Evolutionary conservation across 2,888 invertebrate species (phyloP).

Genomic region (Brassicogethes aeneus): DNA sequence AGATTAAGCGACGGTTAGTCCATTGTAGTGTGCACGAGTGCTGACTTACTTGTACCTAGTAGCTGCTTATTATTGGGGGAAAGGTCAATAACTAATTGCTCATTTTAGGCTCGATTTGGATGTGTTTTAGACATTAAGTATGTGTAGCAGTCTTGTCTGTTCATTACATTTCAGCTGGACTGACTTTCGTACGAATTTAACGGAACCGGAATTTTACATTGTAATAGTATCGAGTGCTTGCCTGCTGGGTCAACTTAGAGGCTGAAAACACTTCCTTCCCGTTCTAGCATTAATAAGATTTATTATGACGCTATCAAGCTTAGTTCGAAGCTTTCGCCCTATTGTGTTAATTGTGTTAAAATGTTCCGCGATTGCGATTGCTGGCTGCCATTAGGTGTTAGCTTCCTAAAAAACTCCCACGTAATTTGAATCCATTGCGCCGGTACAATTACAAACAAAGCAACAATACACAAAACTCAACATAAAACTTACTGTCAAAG

Average conservation of each 20-base stretch:
- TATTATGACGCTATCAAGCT: constrained; percentile 1
- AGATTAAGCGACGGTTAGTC: constrained; percentile 43
- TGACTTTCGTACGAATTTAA: too few relatives aligned
- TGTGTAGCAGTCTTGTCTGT: not conserved
- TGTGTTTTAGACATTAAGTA: constrained; percentile 1
- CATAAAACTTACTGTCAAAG: constrained; percentile 86
- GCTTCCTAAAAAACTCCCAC: not conserved
- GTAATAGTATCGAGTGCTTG: not conserved
- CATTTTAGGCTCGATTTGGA: not conserved
- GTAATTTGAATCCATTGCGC: not conserved
- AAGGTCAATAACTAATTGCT: not conserved
- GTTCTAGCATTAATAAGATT: not conserved
- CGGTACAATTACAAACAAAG: constrained; percentile 14
- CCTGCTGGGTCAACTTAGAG: not conserved
- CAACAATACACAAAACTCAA: constrained; percentile 22
- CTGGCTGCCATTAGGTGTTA: constrained; percentile 2
- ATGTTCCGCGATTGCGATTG: not conserved
- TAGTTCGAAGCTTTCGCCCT: not conserved
- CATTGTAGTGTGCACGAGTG: constrained; percentile 43
- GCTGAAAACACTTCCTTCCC: constrained; percentile 1
- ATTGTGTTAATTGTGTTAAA: not conserved
- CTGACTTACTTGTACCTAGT: constrained; percentile 37
- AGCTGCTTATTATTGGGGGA: constrained; percentile 20
- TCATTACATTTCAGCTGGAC: too few relatives aligned
- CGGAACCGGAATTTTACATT: not conserved